Percentiles rank a stretch among this genome's conserved stretches.
Conservation (phyloP, 2,797 vertebrate species). For the Labroides dimidiatus region DNA sequence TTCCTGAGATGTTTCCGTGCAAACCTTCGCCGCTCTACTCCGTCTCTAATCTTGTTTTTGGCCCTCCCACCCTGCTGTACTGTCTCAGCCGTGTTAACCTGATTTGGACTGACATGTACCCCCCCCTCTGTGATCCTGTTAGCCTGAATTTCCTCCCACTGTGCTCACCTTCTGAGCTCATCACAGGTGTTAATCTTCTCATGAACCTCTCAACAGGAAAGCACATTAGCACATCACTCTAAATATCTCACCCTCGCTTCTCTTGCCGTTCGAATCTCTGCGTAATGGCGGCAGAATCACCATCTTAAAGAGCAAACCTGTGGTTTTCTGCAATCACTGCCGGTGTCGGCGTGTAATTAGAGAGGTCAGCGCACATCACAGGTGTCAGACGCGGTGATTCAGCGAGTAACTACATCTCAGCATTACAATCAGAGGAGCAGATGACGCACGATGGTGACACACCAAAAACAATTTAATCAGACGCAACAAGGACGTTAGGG, state of each 20-base stretch:
- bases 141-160: not conserved
- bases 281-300: not conserved
- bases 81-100: not conserved
- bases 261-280: not conserved
- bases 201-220: not conserved
- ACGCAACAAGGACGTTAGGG: slow-evolving; percentile 29
- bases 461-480: slow-evolving; percentile 22
- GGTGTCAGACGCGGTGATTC: slow-evolving; percentile 24
- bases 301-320: slow-evolving; percentile 1
- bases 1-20: not conserved
- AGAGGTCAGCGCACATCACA: slow-evolving; percentile 19
- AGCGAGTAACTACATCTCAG: slow-evolving; percentile 29
- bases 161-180: not conserved
- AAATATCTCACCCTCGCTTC: not conserved
- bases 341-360: slow-evolving; percentile 28
- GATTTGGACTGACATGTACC: not conserved
- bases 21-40: not conserved
- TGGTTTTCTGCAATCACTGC: not conserved
- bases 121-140: not conserved
- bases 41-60: not conserved
- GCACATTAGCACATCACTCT: not conserved
- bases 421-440: slow-evolving; percentile 24
- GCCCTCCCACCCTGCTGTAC: not conserved
- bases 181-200: not conserved
- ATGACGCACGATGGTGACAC: slow-evolving; percentile 40